Evolutionary conservation across 2,888 invertebrate genomes (phyloP), one percentile per base, ranked within the genome.

Genomic region (Conomelus anceps): DNA sequence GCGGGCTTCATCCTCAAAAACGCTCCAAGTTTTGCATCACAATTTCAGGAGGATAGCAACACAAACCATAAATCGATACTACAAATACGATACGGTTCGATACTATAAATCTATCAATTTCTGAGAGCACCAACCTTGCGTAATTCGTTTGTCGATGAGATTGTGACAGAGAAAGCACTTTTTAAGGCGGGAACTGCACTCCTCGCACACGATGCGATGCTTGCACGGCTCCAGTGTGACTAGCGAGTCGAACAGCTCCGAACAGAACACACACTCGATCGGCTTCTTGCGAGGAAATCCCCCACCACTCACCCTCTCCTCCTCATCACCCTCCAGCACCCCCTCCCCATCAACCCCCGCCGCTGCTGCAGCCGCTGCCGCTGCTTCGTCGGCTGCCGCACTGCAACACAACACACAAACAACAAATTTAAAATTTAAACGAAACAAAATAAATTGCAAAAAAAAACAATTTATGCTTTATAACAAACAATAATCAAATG

Each of bases 111-210:
- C 11, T 41, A 41, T 41, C 17, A 13, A 13, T 41, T 17, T 17
- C 17, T 41, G 41, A 41, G 17, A 17, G 20, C 13, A 90, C 87
- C 90, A 89, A 92, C 94, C 95, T 91, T 93, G 93, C 7, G 94
- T 94, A 88, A 95, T 91, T 29, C 95, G 93, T 90, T 94, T 94
- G 90, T 94, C 94, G 88, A 97, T 96, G 13, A 94, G 92, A 41
- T 94, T 93, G 84, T 96, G 95, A 92, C 97, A 97, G 88, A 94
- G 94, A 34, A 97, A 93, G 92, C 97, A 97, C 93, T 96, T 96
- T 92, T 96, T 97, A 96, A 97, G 96, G 89, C 96, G 94, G 22
- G 95, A 93, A 88, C 96, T 95, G 92, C 97, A 97, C 90, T 96
- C 96, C 91, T 95, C 95, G 92, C 97, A 97, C 0, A 96, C 96